Conservation (phyloP, 1,140 invertebrate species). For the Brachionus rotundiformis region DNA sequence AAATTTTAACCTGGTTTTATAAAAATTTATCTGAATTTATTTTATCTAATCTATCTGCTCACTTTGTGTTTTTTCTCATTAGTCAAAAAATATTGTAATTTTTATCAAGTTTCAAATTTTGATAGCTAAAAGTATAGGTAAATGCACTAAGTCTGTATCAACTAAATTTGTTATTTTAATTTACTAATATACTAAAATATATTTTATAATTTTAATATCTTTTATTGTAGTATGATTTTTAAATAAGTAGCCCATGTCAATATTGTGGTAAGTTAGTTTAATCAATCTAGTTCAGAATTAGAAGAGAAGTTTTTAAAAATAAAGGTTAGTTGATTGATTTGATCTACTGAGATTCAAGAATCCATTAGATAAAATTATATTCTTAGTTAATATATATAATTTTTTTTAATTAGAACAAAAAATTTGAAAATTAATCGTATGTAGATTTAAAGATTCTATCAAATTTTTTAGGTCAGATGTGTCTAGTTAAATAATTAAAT, state of each 20-base stretch:
- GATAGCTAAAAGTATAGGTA: neutral
- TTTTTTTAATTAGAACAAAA: slow-evolving; percentile 1
- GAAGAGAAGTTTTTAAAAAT: neutral
- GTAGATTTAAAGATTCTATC: neutral
- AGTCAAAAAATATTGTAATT: neutral
- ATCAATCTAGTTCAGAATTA: too few species aligned
- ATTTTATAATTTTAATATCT: neutral
- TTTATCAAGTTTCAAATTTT: neutral
- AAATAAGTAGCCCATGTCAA: too few species aligned
- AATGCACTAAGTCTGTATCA: neutral
- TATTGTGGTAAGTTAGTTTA: too few species aligned
- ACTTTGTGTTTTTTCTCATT: neutral
- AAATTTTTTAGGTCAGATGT: slow-evolving; percentile 8
- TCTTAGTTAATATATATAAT: neutral
- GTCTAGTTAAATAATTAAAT: slow-evolving; percentile 14
- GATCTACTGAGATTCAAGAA: neutral
- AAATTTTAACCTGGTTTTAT: neutral
- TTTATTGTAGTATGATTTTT: too few species aligned
- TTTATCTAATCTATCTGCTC: neutral
- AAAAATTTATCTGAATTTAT: neutral
- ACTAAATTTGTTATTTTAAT: neutral
- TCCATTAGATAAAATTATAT: neutral
- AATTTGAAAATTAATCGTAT: slow-evolving; percentile 5
- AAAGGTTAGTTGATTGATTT: neutral
- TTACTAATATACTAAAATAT: neutral